Percentiles rank a stretch among this genome's conserved stretches.
phyloP scores from a whole-genome alignment of 2,113 vertebrate genomes.

The Tupaia chinensis region DNA sequence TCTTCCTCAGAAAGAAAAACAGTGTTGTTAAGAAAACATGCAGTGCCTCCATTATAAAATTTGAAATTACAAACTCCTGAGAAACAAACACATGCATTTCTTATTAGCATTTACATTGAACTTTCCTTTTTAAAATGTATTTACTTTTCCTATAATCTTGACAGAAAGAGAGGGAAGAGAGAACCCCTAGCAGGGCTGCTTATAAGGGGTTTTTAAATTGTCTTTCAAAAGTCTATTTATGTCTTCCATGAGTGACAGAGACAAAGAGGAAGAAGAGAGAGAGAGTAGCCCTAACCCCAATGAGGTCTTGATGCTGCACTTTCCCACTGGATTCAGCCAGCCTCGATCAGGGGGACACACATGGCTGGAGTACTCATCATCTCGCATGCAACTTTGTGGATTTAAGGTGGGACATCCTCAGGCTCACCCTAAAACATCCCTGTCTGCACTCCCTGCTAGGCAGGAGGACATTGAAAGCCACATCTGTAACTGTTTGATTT shows the following conservation, averaged over 20 bases:
- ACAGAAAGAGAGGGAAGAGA: no score
- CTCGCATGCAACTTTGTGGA: background rate
- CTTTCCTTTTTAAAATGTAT: background rate
- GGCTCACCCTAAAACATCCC: accelerated
- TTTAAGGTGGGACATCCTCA: no score
- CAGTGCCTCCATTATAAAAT: background rate
- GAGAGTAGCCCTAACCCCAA: no score
- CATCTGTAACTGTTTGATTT: background rate
- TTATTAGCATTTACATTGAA: background rate
- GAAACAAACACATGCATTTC: background rate
- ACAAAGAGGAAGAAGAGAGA: no score
- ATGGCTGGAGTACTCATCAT: background rate
- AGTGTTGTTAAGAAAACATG: background rate
- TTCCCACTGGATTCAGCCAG: no score
- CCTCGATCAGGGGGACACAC: no score
- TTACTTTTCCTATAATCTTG: no score
- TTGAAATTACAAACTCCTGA: background rate
- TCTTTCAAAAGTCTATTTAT: no score
- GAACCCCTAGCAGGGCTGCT: no score
- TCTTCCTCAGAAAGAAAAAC: slow-evolving; percentile 4
- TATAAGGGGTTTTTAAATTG: no score
- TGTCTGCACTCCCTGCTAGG: accelerated
- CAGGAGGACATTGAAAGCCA: background rate
- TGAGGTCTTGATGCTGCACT: no score
- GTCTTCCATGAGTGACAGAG: no score